A percentile compares a stretch with the other conserved stretches of the same genome.
Evolutionary conservation across 1,140 invertebrate genomes (phyloP).

Genomic region (Platyscapa corneri): DNA sequence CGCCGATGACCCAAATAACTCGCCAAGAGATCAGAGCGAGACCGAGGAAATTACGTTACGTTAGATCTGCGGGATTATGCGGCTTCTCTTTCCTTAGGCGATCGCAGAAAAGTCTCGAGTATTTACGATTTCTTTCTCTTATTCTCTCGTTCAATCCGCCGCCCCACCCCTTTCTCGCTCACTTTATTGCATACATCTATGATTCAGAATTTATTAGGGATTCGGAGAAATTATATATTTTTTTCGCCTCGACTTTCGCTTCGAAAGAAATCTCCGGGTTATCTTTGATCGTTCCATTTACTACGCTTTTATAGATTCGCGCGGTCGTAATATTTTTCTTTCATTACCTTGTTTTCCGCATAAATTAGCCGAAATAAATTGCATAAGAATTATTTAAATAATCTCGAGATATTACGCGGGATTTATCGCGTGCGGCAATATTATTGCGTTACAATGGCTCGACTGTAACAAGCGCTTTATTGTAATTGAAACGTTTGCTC

Average conservation of each 20-base stretch:
- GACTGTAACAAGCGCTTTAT: background rate
- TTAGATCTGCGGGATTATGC: background rate
- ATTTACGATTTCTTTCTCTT: background rate
- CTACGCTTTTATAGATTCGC: background rate
- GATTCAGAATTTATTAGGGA: background rate
- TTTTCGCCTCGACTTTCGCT: background rate
- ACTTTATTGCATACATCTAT: background rate
- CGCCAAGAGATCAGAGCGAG: background rate
- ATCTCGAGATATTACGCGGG: background rate
- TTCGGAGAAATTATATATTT: background rate
- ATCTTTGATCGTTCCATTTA: background rate
- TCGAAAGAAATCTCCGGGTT: background rate
- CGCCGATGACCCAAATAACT: constrained; percentile 29
- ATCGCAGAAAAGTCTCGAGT: background rate
- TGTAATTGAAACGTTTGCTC: background rate
- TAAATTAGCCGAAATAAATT: background rate
- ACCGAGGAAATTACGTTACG: constrained; percentile 13
- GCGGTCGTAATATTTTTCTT: background rate
- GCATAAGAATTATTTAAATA: background rate
- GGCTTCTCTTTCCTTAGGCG: background rate
- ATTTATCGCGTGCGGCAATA: background rate
- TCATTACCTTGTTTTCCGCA: background rate
- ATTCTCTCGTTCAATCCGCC: background rate
- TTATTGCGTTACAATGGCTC: background rate
- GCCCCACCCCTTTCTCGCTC: background rate